Base-by-base conservation (phyloP, 2,113 vertebrate genomes). In the Gymnarchus niloticus region DNA sequence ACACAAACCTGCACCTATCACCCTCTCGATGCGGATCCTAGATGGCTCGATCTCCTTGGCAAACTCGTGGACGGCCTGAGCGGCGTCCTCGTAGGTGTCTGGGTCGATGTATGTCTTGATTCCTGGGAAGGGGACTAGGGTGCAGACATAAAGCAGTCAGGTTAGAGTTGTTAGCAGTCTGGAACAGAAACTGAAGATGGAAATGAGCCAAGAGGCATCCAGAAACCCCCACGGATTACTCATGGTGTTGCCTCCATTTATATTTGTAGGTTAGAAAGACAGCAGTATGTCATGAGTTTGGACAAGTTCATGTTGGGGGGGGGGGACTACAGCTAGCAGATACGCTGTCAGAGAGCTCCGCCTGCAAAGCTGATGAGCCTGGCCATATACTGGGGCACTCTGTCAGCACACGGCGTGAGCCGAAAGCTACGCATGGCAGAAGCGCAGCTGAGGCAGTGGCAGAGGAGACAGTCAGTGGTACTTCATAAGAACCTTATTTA, bases 21-120 rank as follows among this genome's bases (percentile, higher is more conserved):
- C 98, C 93, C 96, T 97, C 90, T 99, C 98, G 54, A 99, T 99
- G 76, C 97, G 97, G 85, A 99, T 99, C 89, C 96, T 96, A 83
- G 97, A 96, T 14, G 98, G 97, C 88, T 99, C 97, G 85, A 99
- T 99, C 93, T 99, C 98, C 91, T 96, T 98, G 88, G 98, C 95
- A 90, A 99, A 99, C 87, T 99, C 98, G 89, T 99, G 97, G 87
- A 99, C 96, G 85, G 98, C 98, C 90, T 98, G 95, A 46, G 96
- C 94, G 81, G 98, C 98, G 85, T 99, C 98, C 93, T 99, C 98
- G 51, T 99, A 99, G 0, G 98, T 98, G 88, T 99, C 97, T 33
- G 98, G 98, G 93, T 99, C 98, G 87, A 99, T 95, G n/a, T 99
- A 99, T 0, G 97, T 98, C 94, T 98, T 99, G 87, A 97, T 93